These are phyloP conservation scores for Colletes gigas DNA, from an alignment of 1,140 invertebrate genomes.

Conservation along the genomic window DNA sequence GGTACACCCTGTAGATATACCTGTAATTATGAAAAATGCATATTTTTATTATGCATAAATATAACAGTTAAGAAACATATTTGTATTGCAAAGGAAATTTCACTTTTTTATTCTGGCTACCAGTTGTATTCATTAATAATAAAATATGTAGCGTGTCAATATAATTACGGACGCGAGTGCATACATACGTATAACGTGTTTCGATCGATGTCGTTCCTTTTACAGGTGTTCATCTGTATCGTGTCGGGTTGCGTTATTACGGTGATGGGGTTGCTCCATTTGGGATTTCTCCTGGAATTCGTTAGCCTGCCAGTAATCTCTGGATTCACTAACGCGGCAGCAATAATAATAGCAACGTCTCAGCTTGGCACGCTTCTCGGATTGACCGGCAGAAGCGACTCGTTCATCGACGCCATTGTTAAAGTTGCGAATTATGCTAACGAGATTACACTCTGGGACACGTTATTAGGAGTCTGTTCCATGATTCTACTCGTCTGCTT, in stretches of 20 bases:
- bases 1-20: too few species aligned
- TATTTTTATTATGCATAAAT: too few species aligned
- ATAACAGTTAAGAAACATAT: too few species aligned
- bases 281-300: conserved; percentile 83
- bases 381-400: conserved; percentile 75
- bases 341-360: conserved; percentile 85
- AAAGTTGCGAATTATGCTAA: conserved; percentile 77
- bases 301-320: conserved; percentile 86
- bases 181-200: background rate
- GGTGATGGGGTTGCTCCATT: conserved; percentile 83
- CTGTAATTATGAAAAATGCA: too few species aligned
- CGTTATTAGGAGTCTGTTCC: conserved; percentile 76
- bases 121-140: too few species aligned
- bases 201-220: background rate
- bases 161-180: too few species aligned
- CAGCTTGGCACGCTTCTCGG: conserved; percentile 84
- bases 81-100: too few species aligned
- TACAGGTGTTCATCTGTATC: conserved; percentile 83
- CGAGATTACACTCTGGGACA: conserved; percentile 73
- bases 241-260: conserved; percentile 83
- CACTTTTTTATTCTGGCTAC: too few species aligned
- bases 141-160: too few species aligned
- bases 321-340: conserved; percentile 86
- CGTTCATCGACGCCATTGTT: conserved; percentile 77
- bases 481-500: conserved; percentile 76